Base-by-base conservation (phyloP, 2,113 vertebrate species). In the Ceratotherium simum region DNA sequence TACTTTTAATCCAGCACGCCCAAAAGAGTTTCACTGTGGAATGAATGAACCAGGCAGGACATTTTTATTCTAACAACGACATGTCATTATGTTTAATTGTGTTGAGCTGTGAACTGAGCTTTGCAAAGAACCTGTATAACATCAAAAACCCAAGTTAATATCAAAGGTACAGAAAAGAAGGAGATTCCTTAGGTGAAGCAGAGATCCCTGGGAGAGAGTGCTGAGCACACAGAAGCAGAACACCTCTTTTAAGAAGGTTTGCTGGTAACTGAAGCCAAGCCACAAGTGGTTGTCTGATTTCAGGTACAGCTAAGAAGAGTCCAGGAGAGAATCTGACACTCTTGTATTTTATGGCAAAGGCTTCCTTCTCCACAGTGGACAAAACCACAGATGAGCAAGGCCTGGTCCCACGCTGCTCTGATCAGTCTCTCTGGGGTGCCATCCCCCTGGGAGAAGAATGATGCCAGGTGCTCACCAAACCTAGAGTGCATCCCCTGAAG, bases 1-100 rank as follows among this genome's bases (percentile, higher is more conserved):
- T 95, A 56, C 96, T 97, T 89, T 96, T 90, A 85, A 20, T 81
- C 29, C 10, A 21, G 36, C 60, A 48, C 76, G 72, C 82, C 95
- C 54, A 0, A 29, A 42, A 94, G 95, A 94, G 75, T 86, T 90
- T 95, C 94, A 75, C 80, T 90, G 39, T 58, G 42, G 39, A 62
- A 27, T 36, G 65, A 93, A 79, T 60, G 95, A 95, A 54, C 92
- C 93, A 21, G 85, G 62, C 48, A 14, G 67, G 69, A 17, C 86
- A 81, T 14, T 97, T 86, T 91, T 92, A 91, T 72, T 58, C 13
- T 93, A 18, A 83, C 46, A 46, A 31, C 29, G 64, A 31, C 48
- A 58, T 46, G 5, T 70, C 12, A 88, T 82, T 83, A 64, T 96
- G 56, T 83, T 84, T 90, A 69, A 67, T 82, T 10, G 0, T 64